Conservation (phyloP, 1,140 invertebrate species). For the Theocolax elegans region DNA sequence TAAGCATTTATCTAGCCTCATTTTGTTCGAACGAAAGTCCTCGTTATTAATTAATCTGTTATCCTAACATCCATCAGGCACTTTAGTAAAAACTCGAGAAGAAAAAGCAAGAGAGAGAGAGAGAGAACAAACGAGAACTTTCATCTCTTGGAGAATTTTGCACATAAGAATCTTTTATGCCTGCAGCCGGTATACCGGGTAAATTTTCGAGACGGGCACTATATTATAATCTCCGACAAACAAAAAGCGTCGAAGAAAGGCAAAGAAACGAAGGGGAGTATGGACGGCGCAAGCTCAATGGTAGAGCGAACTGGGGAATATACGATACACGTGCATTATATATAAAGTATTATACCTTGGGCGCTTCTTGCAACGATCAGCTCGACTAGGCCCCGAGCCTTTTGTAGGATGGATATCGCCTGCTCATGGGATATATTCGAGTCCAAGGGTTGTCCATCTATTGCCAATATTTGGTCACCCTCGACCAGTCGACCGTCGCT, state of each 20-base stretch:
- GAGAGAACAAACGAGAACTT: background rate
- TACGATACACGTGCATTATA: no score
- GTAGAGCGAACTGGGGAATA: no score
- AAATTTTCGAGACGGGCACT: no score
- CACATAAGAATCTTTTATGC: conserved; percentile 5
- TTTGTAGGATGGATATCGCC: conserved; percentile 84
- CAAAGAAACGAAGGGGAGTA: background rate
- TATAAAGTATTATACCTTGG: conserved; percentile 56
- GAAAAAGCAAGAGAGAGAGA: background rate
- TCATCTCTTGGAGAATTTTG: background rate
- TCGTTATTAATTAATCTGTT: background rate
- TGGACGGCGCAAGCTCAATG: no score
- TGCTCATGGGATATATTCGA: conserved; percentile 88
- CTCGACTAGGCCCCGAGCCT: conserved; percentile 80
- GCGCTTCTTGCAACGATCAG: conserved; percentile 77
- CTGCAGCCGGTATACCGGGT: no score
- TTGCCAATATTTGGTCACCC: conserved; percentile 89
- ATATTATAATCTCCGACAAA: conserved; percentile 3
- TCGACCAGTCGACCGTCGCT: conserved; percentile 82
- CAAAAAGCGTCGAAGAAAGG: background rate
- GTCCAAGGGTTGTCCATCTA: conserved; percentile 87
- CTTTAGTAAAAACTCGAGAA: background rate
- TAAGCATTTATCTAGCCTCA: background rate
- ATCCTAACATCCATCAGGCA: background rate
- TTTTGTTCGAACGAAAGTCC: no score